phyloP scores from a whole-genome alignment of 2,797 vertebrate genomes.

The Margarornis squamiger region DNA sequence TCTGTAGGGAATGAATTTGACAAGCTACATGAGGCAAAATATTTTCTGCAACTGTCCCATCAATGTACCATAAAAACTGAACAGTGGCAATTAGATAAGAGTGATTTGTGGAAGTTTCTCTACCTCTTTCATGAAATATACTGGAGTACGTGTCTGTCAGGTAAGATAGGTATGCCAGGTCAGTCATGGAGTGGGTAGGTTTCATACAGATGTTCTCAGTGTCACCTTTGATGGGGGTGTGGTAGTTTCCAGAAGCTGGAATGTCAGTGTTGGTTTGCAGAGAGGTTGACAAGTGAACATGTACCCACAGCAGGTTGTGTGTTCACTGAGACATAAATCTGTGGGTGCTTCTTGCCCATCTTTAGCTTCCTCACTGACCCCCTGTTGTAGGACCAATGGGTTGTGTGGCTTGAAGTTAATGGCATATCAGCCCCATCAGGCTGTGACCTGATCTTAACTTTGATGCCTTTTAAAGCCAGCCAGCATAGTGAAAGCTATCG shows the following conservation, averaged over 20 bases:
- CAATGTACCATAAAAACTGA: not conserved
- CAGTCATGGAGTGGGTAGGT: not conserved
- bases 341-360: not conserved
- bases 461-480: not conserved
- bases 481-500: not conserved
- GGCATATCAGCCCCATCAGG: not conserved
- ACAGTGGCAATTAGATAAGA: not conserved
- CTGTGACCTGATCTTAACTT: not conserved
- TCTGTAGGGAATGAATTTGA: not conserved
- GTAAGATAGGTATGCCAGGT: not conserved
- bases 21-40: not conserved
- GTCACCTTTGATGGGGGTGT: not conserved
- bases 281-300: not conserved
- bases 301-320: not conserved
- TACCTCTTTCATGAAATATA: not conserved
- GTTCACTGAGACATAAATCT: not conserved
- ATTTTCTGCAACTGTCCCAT: not conserved
- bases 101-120: not conserved
- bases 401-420: not conserved
- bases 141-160: rapidly evolving
- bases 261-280: not conserved
- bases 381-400: not conserved
- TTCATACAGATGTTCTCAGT: not conserved
- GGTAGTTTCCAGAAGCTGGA: not conserved
- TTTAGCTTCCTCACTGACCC: not conserved